Evolutionary conservation across 2,113 vertebrate species (phyloP).

Genomic region (Plecotus auritus): DNA sequence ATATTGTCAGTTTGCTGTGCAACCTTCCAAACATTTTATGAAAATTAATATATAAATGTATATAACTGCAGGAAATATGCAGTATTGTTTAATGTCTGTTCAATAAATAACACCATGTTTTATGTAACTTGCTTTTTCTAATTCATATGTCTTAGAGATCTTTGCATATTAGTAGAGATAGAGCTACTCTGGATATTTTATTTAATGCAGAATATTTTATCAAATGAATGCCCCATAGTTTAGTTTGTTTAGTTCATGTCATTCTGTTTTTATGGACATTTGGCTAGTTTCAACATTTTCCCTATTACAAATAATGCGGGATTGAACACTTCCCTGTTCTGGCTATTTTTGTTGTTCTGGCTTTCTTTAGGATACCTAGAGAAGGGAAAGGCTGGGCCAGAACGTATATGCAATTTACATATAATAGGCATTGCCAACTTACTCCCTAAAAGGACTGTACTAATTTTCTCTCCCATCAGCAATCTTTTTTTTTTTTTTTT

Average conservation of each 20-base stretch:
- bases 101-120: neutral
- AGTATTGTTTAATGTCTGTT: neutral
- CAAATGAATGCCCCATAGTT: neutral
- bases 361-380: neutral
- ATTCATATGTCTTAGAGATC: neutral
- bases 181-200: neutral
- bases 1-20: neutral
- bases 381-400: neutral
- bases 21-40: neutral
- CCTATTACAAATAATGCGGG: neutral
- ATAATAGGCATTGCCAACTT: neutral
- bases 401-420: neutral
- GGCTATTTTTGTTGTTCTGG: neutral
- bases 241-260: neutral
- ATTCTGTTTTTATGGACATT: neutral
- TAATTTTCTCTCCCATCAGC: neutral
- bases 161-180: neutral
- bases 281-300: neutral
- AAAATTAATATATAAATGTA: neutral
- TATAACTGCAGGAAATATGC: neutral
- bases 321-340: neutral
- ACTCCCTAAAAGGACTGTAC: neutral
- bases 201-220: neutral
- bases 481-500: slow-evolving; percentile 26
- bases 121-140: neutral